Conservation (phyloP, 2,797 vertebrate species). For the Syndactyla subalaris region DNA sequence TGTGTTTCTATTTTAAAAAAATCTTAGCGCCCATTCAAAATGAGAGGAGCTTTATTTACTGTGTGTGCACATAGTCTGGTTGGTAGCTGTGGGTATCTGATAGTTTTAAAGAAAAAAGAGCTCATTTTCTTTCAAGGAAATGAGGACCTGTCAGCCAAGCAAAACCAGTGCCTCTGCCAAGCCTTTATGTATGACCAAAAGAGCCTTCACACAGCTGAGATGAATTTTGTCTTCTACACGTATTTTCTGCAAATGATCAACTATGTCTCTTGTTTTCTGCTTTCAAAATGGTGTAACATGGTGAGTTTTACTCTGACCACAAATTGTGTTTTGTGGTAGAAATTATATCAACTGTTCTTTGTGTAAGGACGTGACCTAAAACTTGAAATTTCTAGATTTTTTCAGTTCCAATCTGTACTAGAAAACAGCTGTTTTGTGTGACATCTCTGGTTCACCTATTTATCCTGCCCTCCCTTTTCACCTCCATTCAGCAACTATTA, state of each 20-base stretch:
- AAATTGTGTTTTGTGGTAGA: not conserved
- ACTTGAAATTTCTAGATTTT: not conserved
- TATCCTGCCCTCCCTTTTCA: not conserved
- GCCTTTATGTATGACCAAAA: not conserved
- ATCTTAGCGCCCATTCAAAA: not conserved
- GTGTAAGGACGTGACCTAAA: not conserved
- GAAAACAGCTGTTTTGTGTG: not conserved
- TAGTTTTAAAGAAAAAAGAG: not conserved
- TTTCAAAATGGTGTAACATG: not conserved
- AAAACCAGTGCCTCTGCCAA: not conserved
- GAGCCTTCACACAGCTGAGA: not conserved
- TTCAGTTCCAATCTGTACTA: not conserved
- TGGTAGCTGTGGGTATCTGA: not conserved
- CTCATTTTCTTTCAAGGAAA: not conserved
- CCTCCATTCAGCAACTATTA: not conserved
- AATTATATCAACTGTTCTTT: not conserved
- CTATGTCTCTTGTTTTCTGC: not conserved
- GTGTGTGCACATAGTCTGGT: not conserved
- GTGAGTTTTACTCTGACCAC: not conserved
- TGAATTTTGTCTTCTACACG: not conserved
- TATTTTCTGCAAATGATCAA: not conserved
- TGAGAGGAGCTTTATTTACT: not conserved
- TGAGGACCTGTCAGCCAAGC: not conserved
- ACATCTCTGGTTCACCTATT: not conserved
- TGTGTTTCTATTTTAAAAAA: not conserved